phyloP scores from a whole-genome alignment of 2,797 vertebrate genomes.

The Loris lydekkerianus region DNA sequence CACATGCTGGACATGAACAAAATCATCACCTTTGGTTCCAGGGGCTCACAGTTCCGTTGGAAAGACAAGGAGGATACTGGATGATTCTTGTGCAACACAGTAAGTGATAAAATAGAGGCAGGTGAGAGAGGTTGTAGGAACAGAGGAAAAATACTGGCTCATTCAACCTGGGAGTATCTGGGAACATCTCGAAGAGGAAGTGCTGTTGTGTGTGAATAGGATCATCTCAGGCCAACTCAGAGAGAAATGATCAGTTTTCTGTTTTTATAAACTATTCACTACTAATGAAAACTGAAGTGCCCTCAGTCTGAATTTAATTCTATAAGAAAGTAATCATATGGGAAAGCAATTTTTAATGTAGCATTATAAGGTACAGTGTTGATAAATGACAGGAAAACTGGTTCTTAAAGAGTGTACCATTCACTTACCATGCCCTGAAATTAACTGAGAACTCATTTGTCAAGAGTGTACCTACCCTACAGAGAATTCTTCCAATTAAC shows the following conservation, averaged over 20 bases:
- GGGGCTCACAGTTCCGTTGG: background rate
- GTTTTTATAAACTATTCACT: conserved; percentile 29
- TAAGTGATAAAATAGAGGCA: background rate
- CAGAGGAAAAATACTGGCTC: background rate
- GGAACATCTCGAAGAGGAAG: background rate
- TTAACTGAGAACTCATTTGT: conserved; percentile 82
- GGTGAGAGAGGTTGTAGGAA: background rate
- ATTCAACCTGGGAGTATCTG: no score
- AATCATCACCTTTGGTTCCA: background rate
- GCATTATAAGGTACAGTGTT: conserved; percentile 41
- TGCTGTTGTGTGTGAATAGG: background rate
- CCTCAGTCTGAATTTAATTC: conserved; percentile 65
- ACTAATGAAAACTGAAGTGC: conserved; percentile 48
- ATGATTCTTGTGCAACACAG: fast-evolving
- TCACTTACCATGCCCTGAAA: conserved; percentile 75
- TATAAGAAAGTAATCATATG: conserved; percentile 69
- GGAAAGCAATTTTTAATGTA: conserved; percentile 67
- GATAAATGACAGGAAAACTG: conserved; percentile 77
- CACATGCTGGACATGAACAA: background rate
- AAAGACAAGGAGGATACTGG: fast-evolving
- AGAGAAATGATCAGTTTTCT: conserved; percentile 18
- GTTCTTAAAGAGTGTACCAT: conserved; percentile 63
- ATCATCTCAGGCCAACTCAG: background rate
- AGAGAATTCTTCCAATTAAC: conserved; percentile 81
- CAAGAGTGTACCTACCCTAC: conserved; percentile 67